Conservation (phyloP, 2,797 vertebrate species). For the Catharus ustulatus region DNA sequence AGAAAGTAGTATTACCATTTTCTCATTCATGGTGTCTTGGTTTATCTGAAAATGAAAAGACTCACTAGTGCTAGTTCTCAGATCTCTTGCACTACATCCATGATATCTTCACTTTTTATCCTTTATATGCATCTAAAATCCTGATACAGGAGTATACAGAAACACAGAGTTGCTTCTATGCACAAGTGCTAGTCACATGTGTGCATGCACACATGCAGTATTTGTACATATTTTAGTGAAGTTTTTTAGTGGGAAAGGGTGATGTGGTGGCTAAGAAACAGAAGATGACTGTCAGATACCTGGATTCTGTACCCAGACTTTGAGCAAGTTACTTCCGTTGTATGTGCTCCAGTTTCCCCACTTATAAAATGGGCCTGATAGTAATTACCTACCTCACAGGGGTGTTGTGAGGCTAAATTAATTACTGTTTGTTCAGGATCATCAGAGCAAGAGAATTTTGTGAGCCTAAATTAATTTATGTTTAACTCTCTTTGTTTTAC, state of each 20-base stretch:
- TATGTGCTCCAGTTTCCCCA: background rate
- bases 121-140: background rate
- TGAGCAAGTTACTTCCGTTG: background rate
- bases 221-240: background rate
- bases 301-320: background rate
- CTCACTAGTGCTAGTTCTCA: background rate
- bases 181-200: background rate
- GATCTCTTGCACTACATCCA: background rate
- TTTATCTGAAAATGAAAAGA: background rate
- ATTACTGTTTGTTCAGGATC: background rate
- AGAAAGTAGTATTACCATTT: background rate
- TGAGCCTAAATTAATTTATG: background rate
- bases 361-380: background rate
- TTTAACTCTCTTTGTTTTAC: background rate
- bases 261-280: background rate
- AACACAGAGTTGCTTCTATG: background rate
- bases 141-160: background rate
- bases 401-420: conserved; percentile 20
- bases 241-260: background rate
- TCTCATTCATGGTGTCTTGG: background rate
- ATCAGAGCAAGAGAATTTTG: background rate
- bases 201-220: background rate
- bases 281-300: background rate
- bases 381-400: background rate
- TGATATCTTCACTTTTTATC: background rate